These are phyloP conservation scores for Drosophila barbarae DNA, from an alignment of 2,888 invertebrate genomes.

Conservation along the genomic window DNA sequence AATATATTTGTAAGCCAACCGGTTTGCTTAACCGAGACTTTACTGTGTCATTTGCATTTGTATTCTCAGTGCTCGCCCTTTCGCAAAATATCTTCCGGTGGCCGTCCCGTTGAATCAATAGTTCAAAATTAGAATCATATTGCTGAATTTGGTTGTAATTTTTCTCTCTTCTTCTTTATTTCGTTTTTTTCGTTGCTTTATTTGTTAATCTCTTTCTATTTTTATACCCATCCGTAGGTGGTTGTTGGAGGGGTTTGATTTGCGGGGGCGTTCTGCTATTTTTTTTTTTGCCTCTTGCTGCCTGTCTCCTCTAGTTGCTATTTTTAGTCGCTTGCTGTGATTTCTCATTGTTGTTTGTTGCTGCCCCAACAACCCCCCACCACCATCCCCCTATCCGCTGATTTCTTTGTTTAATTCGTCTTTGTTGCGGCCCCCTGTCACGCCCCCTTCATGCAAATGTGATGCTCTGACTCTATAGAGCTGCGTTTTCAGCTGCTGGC, in stretches of 20 bases:
- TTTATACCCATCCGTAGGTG: slow-evolving; percentile 23
- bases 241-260: slow-evolving; percentile 15
- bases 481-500: slow-evolving; percentile 38
- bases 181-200: slow-evolving; percentile 10
- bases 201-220: slow-evolving; percentile 5
- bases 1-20: too few relatives aligned
- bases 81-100: slow-evolving; percentile 64
- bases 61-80: slow-evolving; percentile 62
- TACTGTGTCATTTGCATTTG: slow-evolving; percentile 37
- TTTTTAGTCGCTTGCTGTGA: slow-evolving; percentile 52
- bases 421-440: slow-evolving; percentile 52
- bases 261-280: slow-evolving; percentile 30
- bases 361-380: slow-evolving; percentile 32
- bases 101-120: slow-evolving; percentile 60
- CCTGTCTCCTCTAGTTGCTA: slow-evolving; percentile 20
- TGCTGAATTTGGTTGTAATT: slow-evolving; percentile 25
- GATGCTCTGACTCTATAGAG: slow-evolving; percentile 20
- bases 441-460: slow-evolving; percentile 28
- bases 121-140: slow-evolving; percentile 63
- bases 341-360: slow-evolving; percentile 68
- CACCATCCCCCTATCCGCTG: slow-evolving; percentile 33
- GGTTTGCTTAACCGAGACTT: neutral
- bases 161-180: slow-evolving; percentile 6
- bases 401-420: slow-evolving; percentile 70
- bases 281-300: slow-evolving; percentile 20